Base-by-base conservation (phyloP, 2,113 vertebrate genomes). In the Limanda limanda region DNA sequence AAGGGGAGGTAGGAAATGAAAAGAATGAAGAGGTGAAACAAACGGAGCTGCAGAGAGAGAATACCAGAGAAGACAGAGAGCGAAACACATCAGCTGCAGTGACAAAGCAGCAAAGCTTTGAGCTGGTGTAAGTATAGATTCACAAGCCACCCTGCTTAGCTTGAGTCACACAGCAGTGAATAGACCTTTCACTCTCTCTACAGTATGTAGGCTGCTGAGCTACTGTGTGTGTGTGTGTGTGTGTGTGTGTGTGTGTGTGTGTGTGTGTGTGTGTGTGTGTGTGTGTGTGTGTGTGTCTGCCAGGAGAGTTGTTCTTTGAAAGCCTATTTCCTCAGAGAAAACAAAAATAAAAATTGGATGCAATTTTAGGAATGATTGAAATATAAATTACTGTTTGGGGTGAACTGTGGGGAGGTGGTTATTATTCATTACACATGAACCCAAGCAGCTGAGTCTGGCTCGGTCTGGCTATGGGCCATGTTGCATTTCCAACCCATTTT, bases 141-240 rank as follows among this genome's bases (percentile, higher is more conserved):
- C 40, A 78, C 60, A 56, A 42, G 51, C 47, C 47, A 7, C 48
- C 61, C 42, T 15, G 57, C 71, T 72, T 18, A 76, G 63, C 76
- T 40, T 37, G 25, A 71, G 67, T 69, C 84, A 62, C 68, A 12
- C 64, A 40, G 84, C 65, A 73, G 61, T 76, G 60, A 76, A 76
- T 27, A 76, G 56, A 80, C 59, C 76, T 70, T 69, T 72, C 58
- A 71, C 61, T 17, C 4, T 57, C 71, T 27, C 45, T 51, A 6
- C 5, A 12, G 54, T 56, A 56, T 23, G 40, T 48, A 77, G 64
- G 71, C 81, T 65, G 70, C 52, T 24, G 47, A 18, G 17, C 23
- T 59, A 12, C 31, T 58, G 13, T 25, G 3, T 67, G 45, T 18
- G 45, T 54, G 27, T 25, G 63, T 67, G 61, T 60, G 24, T 59